Evolutionary conservation across 2,888 invertebrate genomes (phyloP).

Genomic region (Allygus modestus): DNA sequence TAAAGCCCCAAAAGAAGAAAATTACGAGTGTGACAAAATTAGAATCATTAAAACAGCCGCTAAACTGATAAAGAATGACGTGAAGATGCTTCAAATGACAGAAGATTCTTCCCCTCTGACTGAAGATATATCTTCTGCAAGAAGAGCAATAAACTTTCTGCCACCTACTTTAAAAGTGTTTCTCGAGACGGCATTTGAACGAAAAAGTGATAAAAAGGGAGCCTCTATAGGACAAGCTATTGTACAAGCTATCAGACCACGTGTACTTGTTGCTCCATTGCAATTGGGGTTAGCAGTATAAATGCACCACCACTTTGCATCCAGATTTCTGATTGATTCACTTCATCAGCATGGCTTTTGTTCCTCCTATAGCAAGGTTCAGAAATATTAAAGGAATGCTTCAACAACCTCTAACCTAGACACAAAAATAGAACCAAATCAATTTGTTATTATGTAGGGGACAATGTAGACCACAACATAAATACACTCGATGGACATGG

Average conservation of each 20-base stretch:
- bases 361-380: not conserved
- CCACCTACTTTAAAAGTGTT: not conserved
- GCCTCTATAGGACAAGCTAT: not conserved
- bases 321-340: not conserved
- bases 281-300: not conserved
- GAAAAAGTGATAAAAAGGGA: not conserved
- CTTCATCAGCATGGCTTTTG: not conserved
- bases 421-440: not conserved
- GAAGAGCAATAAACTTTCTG: not conserved
- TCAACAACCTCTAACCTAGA: not conserved
- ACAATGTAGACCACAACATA: not conserved
- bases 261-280: not conserved
- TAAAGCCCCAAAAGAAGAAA: not conserved
- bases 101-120: not conserved
- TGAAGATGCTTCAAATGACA: not conserved
- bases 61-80: not conserved
- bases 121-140: not conserved
- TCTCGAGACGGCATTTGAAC: not conserved
- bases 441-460: not conserved
- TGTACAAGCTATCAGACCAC: not conserved
- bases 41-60: not conserved
- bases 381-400: not conserved
- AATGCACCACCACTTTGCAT: not conserved
- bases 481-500: not conserved
- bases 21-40: not conserved